Conservation (phyloP, 1,140 invertebrate genomes). For the Drosophila suzukii region DNA sequence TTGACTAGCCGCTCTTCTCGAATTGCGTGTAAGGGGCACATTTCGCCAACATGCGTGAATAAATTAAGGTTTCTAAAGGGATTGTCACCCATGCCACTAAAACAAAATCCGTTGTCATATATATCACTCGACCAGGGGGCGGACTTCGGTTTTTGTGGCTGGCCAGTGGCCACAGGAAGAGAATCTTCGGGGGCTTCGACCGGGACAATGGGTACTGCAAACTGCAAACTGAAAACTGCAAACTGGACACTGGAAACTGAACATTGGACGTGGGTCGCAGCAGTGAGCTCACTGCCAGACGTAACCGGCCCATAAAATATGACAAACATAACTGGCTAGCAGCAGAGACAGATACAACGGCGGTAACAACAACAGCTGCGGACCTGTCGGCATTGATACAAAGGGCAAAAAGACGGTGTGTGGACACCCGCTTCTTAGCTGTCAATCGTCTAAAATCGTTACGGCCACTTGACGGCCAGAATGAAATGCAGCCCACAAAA, state of each 20-base stretch:
- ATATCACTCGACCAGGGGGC: conserved; percentile 59
- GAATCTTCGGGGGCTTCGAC: background rate
- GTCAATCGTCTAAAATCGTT: conserved; percentile 75
- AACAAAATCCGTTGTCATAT: conserved; percentile 79
- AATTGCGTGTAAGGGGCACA: conserved; percentile 71
- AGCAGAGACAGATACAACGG: conserved; percentile 38
- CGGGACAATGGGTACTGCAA: background rate
- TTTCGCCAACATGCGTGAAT: conserved; percentile 74
- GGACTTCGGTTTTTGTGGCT: conserved; percentile 4
- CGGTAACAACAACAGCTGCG: conserved; percentile 11
- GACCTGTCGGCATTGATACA: conserved; percentile 55
- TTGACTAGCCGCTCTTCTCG: conserved; percentile 18
- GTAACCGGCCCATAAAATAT: conserved; percentile 75
- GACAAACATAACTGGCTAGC: conserved; percentile 71
- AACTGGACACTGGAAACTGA: conserved; percentile 4
- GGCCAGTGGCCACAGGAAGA: conserved; percentile 4
- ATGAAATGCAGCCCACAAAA: conserved; percentile 50
- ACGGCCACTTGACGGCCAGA: conserved; percentile 61
- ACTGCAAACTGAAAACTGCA: too few relatives aligned
- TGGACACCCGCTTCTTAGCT: conserved; percentile 74
- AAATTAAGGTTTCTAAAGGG: conserved; percentile 75
- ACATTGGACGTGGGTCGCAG: conserved; percentile 25
- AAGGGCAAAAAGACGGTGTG: conserved; percentile 30
- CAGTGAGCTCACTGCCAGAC: conserved; percentile 38
- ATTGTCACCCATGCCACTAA: conserved; percentile 79